phyloP scores from a whole-genome alignment of 2,888 invertebrate species.

The Flexamia atlantica region DNA sequence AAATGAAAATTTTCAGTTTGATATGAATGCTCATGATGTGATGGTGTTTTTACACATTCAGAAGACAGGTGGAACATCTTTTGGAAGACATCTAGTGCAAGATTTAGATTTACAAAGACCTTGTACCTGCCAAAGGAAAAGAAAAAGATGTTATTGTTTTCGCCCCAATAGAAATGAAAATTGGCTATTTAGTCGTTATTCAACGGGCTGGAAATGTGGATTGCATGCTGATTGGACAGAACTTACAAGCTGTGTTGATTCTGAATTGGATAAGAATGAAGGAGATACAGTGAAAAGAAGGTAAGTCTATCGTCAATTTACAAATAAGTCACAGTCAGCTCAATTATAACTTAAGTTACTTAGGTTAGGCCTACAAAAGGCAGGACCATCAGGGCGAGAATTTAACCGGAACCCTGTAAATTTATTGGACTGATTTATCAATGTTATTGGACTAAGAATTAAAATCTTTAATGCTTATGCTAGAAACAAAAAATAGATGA shows the following conservation, averaged over 20 bases:
- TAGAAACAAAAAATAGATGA: too few relatives aligned
- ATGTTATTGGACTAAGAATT: too few relatives aligned
- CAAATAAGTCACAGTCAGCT: too few relatives aligned
- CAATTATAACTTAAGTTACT: too few relatives aligned
- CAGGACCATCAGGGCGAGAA: too few relatives aligned
- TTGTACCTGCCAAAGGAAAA: constrained; percentile 93
- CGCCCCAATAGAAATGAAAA: constrained; percentile 94
- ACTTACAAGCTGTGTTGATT: constrained; percentile 93
- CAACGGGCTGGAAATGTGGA: constrained; percentile 99
- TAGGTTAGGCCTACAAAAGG: too few relatives aligned
- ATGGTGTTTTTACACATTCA: constrained; percentile 99
- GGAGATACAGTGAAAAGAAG: constrained; percentile 86
- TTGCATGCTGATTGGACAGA: constrained; percentile 99
- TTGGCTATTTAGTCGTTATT: constrained; percentile 98
- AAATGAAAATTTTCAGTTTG: constrained; percentile 92
- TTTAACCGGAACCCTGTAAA: too few relatives aligned
- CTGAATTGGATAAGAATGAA: constrained; percentile 94
- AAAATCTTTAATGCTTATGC: too few relatives aligned
- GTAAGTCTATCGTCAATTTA: constrained; percentile 70
- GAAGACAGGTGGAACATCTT: constrained; percentile 99
- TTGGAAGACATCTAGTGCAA: constrained; percentile 97
- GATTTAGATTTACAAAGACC: constrained; percentile 95
- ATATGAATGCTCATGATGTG: constrained; percentile 96
- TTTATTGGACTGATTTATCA: too few relatives aligned
- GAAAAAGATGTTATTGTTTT: constrained; percentile 95